Conservation (phyloP, 2,113 vertebrate genomes). For the Rhynchomys soricoides region DNA sequence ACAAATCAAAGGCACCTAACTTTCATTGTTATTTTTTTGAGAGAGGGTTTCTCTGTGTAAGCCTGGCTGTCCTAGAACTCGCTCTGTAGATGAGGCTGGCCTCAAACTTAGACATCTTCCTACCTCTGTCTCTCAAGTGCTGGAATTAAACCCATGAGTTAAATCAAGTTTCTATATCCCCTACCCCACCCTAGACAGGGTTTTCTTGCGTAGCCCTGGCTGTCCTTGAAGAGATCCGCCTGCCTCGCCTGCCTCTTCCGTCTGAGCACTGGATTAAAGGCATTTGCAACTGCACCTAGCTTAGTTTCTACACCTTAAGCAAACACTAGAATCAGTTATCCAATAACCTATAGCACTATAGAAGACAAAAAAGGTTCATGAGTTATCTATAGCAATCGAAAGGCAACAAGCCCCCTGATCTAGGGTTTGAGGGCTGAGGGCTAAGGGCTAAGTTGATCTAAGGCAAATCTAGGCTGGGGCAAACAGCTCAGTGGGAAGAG, state of each 20-base stretch:
- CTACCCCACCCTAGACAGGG: too few species aligned
- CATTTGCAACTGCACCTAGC: background rate
- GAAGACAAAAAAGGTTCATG: background rate
- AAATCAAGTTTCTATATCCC: background rate
- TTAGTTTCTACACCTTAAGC: background rate
- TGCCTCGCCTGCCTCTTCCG: background rate
- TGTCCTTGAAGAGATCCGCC: background rate
- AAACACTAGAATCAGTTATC: background rate
- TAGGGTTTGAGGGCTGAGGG: background rate
- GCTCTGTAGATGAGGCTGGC: too few species aligned
- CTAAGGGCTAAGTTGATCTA: background rate
- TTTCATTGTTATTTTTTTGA: too few species aligned
- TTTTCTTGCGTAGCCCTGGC: background rate
- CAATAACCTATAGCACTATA: background rate
- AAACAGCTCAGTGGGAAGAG: background rate
- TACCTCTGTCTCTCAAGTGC: too few species aligned
- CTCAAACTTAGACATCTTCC: too few species aligned
- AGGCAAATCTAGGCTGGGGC: background rate
- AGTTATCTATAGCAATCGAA: background rate
- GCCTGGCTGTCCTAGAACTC: too few species aligned
- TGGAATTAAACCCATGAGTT: too few species aligned
- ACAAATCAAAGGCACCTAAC: too few species aligned
- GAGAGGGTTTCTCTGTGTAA: too few species aligned
- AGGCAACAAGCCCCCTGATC: background rate
- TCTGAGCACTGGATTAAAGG: background rate